Evolutionary conservation across 2,888 invertebrate genomes (phyloP), one percentile per base, ranked within the genome.

Genomic region (Zaprionus bogoriensis): DNA sequence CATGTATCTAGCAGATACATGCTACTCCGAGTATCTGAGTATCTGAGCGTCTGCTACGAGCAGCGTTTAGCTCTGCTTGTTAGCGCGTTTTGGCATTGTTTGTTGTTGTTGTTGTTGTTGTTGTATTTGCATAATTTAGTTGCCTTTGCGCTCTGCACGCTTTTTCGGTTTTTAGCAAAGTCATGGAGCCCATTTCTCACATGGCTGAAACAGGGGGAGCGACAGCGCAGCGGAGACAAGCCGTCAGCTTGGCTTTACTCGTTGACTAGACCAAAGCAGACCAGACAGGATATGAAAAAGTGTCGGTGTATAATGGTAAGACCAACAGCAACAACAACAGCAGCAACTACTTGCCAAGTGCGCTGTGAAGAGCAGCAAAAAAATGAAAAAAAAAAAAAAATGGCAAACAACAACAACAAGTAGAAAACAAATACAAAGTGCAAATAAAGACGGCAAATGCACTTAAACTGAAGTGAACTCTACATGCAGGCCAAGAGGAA

Each of bases 391-490:
- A 42, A 36, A 39, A 66, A 58, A 22, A 52, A 30, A 32, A 19
- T 42, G 17, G 51, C 42, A 51, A 50, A 48, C 63, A 69, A 59
- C 60, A 79, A 72, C 70, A 82, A 63, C 50, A 66, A n/a, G n/a
- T n/a, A n/a, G n/a, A n/a, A 77, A 66, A 67, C 68, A 77, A 84
- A 77, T 65, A 75, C 64, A 73, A 70, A 74, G 74, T 77, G 78
- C 79, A 85, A 83, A 83, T 78, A 82, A 87, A 82, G 70, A 82
- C 67, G 59, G 62, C 65, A 78, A 83, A 85, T 83, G 86, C 87
- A 87, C 83, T 83, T 87, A 87, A 87, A 87, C 83, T 71, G 63
- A 67, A 79, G 79, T 83, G 83, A 87, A 83, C 87, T 87, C 70
- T 71, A 50, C 59, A 69, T 53, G 69, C 74, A 67, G 47, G 47